phyloP scores from a whole-genome alignment of 2,113 vertebrate genomes.

The Holacanthus passer region DNA sequence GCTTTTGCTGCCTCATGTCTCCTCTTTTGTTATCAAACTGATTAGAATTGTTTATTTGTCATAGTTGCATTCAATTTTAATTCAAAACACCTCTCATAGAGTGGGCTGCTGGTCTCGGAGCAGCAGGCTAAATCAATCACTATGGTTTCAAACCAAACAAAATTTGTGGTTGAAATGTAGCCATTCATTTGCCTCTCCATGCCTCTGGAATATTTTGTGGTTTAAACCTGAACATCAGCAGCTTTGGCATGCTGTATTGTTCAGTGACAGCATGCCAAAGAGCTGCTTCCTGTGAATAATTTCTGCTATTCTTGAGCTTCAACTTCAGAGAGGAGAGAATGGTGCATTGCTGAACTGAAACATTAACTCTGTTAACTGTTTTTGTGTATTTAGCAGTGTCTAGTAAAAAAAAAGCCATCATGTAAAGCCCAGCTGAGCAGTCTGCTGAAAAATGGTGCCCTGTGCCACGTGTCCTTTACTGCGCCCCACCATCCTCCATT shows the following conservation, averaged over 20 bases:
- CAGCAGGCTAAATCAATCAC: neutral
- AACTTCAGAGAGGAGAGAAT: neutral
- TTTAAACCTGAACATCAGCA: neutral
- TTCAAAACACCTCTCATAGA: neutral
- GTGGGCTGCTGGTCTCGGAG: neutral
- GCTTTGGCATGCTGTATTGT: neutral
- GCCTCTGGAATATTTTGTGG: neutral
- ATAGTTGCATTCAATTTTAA: neutral
- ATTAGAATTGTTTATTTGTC: neutral
- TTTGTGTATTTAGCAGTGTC: slow-evolving; percentile 16
- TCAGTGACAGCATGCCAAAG: neutral
- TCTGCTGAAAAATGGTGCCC: slow-evolving; percentile 12
- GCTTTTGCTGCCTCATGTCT: neutral
- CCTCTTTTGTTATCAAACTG: neutral
- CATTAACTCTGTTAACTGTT: slow-evolving; percentile 14
- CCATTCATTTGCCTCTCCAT: neutral
- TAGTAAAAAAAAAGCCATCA: neutral
- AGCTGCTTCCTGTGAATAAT: neutral
- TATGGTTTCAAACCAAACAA: neutral
- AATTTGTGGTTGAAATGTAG: neutral
- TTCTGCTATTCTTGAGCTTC: neutral
- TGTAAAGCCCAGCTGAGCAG: slow-evolving; percentile 2
- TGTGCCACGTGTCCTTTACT: slow-evolving; percentile 1
- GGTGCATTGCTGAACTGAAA: neutral
- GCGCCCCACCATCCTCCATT: slow-evolving; percentile 39